These are phyloP conservation scores for Cisticola juncidis DNA, from an alignment of 2,113 vertebrate species.

Conservation along the genomic window DNA sequence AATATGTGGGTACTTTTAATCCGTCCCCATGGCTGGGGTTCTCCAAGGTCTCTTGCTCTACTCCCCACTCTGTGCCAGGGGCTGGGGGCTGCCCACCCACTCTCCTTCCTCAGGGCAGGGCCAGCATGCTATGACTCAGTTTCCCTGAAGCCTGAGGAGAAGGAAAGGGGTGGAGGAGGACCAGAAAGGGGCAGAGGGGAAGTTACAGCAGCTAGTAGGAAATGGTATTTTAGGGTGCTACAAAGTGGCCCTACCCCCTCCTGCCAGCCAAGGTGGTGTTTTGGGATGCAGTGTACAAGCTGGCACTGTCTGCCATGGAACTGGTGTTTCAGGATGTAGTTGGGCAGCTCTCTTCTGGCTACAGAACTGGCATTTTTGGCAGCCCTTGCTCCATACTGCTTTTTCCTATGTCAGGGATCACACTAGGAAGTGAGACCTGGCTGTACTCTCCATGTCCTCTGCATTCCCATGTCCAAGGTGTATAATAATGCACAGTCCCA, in stretches of 20 bases:
- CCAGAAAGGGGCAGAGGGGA: background rate
- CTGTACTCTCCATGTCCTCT: background rate
- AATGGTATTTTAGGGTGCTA: background rate
- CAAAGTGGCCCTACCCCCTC: background rate
- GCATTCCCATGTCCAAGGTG: background rate
- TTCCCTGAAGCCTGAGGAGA: background rate
- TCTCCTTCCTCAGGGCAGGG: background rate
- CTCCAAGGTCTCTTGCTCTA: background rate
- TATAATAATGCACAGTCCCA: background rate
- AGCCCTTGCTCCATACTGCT: background rate
- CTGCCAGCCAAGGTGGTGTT: background rate
- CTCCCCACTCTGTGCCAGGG: accelerated
- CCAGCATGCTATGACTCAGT: background rate
- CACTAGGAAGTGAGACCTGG: background rate
- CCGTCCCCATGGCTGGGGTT: accelerated
- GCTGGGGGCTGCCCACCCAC: background rate
- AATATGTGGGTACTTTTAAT: background rate
- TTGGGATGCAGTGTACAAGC: background rate
- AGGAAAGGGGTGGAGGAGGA: background rate
- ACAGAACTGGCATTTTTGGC: background rate
- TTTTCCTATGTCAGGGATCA: background rate
- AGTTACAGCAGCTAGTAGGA: conserved; percentile 21
- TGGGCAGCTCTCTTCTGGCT: background rate
- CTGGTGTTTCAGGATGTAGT: background rate
- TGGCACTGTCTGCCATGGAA: background rate